Percentiles rank a stretch among this genome's conserved stretches.
phyloP scores from a whole-genome alignment of 2,888 invertebrate species.

The Lissocephala sabroskyi region DNA sequence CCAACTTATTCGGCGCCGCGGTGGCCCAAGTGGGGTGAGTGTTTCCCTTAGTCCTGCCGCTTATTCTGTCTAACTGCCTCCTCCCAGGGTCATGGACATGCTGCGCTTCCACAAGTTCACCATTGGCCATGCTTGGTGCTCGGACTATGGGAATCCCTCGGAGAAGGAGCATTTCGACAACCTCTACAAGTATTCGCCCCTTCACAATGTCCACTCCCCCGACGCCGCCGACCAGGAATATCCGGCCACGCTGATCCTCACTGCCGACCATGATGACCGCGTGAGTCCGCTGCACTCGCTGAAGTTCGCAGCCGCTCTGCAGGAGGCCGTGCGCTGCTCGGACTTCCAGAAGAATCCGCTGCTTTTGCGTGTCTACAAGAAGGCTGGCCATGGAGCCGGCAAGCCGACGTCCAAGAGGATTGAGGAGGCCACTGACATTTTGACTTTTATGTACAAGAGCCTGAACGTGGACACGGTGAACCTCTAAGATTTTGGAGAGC shows the following conservation, averaged over 20 bases:
- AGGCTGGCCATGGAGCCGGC: slow-evolving; percentile 97
- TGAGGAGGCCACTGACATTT: slow-evolving; percentile 92
- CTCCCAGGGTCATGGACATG: slow-evolving; percentile 93
- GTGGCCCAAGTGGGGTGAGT: slow-evolving; percentile 93
- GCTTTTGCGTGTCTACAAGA: slow-evolving; percentile 91
- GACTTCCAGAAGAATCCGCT: slow-evolving; percentile 86
- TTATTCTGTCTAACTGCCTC: neutral
- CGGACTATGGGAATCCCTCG: slow-evolving; percentile 95
- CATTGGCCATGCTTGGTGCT: slow-evolving; percentile 96
- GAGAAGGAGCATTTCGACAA: slow-evolving; percentile 89
- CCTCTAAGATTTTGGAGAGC: slow-evolving; percentile 38
- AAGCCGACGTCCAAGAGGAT: slow-evolving; percentile 98
- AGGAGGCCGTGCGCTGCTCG: slow-evolving; percentile 79
- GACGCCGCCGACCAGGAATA: slow-evolving; percentile 78
- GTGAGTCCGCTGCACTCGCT: slow-evolving; percentile 98
- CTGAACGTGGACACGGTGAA: slow-evolving; percentile 66
- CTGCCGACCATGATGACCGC: slow-evolving; percentile 99
- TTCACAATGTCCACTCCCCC: slow-evolving; percentile 90
- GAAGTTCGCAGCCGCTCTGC: slow-evolving; percentile 93
- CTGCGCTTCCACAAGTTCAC: slow-evolving; percentile 98
- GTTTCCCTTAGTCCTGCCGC: neutral
- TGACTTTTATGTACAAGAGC: slow-evolving; percentile 73
- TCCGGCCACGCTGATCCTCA: slow-evolving; percentile 91
- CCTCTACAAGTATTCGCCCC: slow-evolving; percentile 89
- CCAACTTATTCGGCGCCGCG: slow-evolving; percentile 93